Percentiles rank a stretch among this genome's conserved stretches.
phyloP scores from a whole-genome alignment of 1,140 invertebrate species.

The Liolophura sinensis region DNA sequence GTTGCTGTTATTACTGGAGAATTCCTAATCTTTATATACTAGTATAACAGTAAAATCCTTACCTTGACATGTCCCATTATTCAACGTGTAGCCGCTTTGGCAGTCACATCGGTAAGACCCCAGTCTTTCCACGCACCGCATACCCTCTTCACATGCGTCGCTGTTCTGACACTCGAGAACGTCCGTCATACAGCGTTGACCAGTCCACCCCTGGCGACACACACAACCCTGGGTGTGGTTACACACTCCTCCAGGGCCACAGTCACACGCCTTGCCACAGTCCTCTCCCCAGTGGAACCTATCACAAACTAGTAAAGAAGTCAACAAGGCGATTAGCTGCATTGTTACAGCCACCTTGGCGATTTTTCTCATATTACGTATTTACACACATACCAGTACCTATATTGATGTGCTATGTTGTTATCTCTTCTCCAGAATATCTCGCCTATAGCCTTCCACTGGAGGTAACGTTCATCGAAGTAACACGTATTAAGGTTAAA shows the following conservation, averaged over 20 bases:
- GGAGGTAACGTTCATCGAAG: conserved; percentile 1
- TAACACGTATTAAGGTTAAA: too few relatives aligned
- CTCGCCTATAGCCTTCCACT: not conserved
- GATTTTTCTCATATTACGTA: not conserved
- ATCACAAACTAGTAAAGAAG: conserved; percentile 5
- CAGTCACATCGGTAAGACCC: too few relatives aligned
- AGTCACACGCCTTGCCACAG: conserved; percentile 8
- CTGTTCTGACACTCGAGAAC: conserved; percentile 6
- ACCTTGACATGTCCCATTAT: too few relatives aligned
- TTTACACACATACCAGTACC: too few relatives aligned
- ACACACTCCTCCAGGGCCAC: conserved; percentile 6
- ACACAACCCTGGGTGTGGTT: conserved; percentile 9
- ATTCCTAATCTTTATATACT: too few relatives aligned
- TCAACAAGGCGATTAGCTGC: not conserved
- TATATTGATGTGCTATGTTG: not conserved
- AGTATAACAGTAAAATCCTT: too few relatives aligned
- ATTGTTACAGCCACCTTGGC: conserved; percentile 1
- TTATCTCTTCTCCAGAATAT: conserved; percentile 1
- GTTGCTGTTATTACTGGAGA: too few relatives aligned
- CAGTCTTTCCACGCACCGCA: too few relatives aligned
- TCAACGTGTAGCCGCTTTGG: too few relatives aligned
- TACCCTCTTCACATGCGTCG: too few relatives aligned
- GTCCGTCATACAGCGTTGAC: conserved; percentile 1
- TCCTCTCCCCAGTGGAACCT: conserved; percentile 7
- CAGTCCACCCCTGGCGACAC: conserved; percentile 9